phyloP scores from a whole-genome alignment of 2,888 invertebrate species.

The Drosophila yooni region DNA sequence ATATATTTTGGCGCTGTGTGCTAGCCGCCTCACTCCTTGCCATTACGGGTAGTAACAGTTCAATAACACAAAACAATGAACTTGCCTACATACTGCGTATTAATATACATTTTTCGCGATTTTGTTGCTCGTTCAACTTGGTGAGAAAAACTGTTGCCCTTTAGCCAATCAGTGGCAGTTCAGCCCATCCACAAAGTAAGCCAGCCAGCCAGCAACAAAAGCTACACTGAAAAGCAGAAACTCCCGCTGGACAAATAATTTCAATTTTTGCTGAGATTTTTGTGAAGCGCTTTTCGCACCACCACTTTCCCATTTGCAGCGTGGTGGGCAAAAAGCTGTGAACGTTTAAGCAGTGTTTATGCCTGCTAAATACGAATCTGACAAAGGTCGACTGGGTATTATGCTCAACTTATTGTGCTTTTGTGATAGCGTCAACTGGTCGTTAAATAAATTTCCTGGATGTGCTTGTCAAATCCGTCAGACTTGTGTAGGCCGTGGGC shows the following conservation, averaged over 20 bases:
- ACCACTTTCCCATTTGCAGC: conserved; percentile 4
- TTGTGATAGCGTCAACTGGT: conserved; percentile 52
- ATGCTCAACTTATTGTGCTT: conserved; percentile 52
- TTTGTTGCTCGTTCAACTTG: conserved; percentile 17
- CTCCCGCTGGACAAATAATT: conserved; percentile 62
- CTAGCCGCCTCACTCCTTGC: conserved; percentile 1
- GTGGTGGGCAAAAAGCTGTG: conserved; percentile 33
- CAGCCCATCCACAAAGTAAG: conserved; percentile 1
- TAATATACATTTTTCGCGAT: conserved; percentile 29
- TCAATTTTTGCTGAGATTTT: conserved; percentile 53
- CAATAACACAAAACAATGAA: conserved; percentile 48
- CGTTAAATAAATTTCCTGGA: conserved; percentile 59
- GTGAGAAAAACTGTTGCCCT: conserved; percentile 13
- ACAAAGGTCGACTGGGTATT: conserved; percentile 50
- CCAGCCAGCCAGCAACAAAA: neutral
- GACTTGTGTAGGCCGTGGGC: conserved; percentile 41
- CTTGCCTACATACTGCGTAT: conserved; percentile 8
- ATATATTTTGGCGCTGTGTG: conserved; percentile 44
- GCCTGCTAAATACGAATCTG: conserved; percentile 65
- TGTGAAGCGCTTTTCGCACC: conserved; percentile 21
- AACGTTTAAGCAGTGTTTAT: conserved; percentile 73
- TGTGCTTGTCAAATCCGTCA: conserved; percentile 22
- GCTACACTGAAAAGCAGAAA: conserved; percentile 9
- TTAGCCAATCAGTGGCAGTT: conserved; percentile 16
- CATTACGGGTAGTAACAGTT: conserved; percentile 25